A percentile compares a stretch with the other conserved stretches of the same genome.
These are phyloP conservation scores for Tapera naevia DNA, from an alignment of 2,797 vertebrate genomes.

Conservation along the genomic window DNA sequence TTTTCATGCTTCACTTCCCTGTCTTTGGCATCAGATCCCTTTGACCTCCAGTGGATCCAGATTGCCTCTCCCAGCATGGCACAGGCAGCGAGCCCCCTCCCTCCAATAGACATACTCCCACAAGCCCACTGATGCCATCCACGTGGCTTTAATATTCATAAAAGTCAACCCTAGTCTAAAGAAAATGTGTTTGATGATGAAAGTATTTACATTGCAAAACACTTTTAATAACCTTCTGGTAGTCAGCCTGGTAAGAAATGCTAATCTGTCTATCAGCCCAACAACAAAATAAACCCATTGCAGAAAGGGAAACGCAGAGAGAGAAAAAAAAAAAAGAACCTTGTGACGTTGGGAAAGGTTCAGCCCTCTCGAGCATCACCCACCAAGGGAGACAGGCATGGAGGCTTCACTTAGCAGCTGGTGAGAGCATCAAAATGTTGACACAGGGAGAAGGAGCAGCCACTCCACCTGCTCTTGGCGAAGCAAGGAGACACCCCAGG, in stretches of 20 bases:
- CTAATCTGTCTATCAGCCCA: conserved; percentile 59
- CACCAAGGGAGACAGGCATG: accelerated
- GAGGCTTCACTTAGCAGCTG: neutral
- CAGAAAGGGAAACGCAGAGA: neutral
- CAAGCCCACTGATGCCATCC: conserved; percentile 28
- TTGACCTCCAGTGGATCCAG: neutral
- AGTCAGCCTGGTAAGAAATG: conserved; percentile 64
- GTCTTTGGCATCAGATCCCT: neutral
- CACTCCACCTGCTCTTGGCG: neutral
- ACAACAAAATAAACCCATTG: conserved; percentile 14
- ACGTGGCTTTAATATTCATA: conserved; percentile 51
- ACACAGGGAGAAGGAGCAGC: neutral
- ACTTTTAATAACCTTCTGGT: conserved; percentile 57
- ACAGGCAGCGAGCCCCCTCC: neutral
- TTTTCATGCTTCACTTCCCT: neutral
- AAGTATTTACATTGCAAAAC: conserved; percentile 72
- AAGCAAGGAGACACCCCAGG: neutral
- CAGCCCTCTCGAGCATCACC: neutral
- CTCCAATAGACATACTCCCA: neutral
- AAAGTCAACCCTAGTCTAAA: conserved; percentile 47
- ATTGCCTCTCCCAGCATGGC: neutral
- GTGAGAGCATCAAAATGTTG: neutral
- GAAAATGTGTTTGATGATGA: conserved; percentile 53
- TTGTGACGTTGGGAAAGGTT: neutral
- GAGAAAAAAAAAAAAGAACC: neutral